Base-by-base conservation (phyloP, 1,140 invertebrate species). In the Sesamia nonagrioides region DNA sequence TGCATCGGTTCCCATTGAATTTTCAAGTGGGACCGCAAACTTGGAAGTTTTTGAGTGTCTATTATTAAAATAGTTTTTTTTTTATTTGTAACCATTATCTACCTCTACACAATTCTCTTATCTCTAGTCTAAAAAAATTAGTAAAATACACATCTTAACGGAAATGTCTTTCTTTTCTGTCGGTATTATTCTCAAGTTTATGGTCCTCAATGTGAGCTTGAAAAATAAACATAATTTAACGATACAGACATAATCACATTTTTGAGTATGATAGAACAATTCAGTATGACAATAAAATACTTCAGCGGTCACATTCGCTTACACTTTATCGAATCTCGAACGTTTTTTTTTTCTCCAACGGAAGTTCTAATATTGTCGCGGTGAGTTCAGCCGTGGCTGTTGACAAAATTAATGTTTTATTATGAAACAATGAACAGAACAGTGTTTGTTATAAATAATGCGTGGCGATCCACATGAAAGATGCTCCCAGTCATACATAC, bases 371-470 rank as follows among this genome's bases (percentile, higher is more conserved):
- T 91, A 92, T 89, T 92, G 89, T 89, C 88, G 81, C 85, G 86
- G 79, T 63, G 84, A 87, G 85, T 84, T 84, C 87, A 87, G 82
- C 87, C 89, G 86, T 91, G 80, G 85, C 88, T 85, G 92, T 88
- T 92, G 92, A 94, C 92, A 92, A 92, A 88, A 91, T 92, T 91
- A 91, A 92, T 92, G 91, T 91, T 91, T 92, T 92, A 94, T 92
- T 94, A 91, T 91, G 90, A 91, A 92, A 94, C 92, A 94, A 94
- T 94, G 90, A 90, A 88, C 89, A 84, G 87, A 90, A 88, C 86
- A 82, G 86, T 91, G 86, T 87, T 90, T 81, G 79, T 89, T 76
- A 87, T 90, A 90, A 93, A 91, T 90, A 90, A 90, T 88, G 86
- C 85, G 83, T 89, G 82, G 83, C 83, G 71, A 80, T 79, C 71